Base-by-base conservation (phyloP, 2,888 invertebrate species). In the Dastarcus helophoroides region DNA sequence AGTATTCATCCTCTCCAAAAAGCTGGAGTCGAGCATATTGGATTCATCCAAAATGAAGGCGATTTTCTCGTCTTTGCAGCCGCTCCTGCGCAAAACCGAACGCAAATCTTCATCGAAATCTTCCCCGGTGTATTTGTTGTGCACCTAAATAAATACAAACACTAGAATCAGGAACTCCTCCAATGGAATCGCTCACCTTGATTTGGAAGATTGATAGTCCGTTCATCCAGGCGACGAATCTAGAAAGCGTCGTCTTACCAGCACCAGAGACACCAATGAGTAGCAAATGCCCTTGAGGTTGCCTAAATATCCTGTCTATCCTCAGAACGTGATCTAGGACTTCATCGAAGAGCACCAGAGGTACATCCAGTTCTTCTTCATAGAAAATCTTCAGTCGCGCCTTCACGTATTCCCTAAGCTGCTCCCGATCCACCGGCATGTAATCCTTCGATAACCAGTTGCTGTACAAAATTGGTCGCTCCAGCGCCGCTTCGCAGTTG, bases 181-280 rank as follows among this genome's bases (percentile, higher is more conserved):
- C 16, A 33, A 7, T 11, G n/a, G 26, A 8, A 24, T 23, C 14
- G 17, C 14, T 19, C 46, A 85, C 91, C 71, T 95, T 94, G 45
- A 98, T 95, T 70, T 98, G 97, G 78, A 97, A 98, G 36, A 98
- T 94, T 44, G 89, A 90, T 19, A 99, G 71, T 4, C 98, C 98
- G 61, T 99, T 99, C 86, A 99, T 93, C 95, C 98, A 99, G 27
- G 98, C 98, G 16, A 99, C 98, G 63, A 99, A 99, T 43, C 98
- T 75, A 14, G 97, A 97, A 45, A 98, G 73, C 6, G 98, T 99
- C 1, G 98, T 99, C 67, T 99, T 99, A 43, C 98, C 98, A 42
- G 97, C 93, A 25, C 98, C 98, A 29, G 95, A 95, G 4, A 97
- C 97, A 42, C 98, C 98, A 53, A 99, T 99, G 4, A 99, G 72